Conservation (phyloP, 1,140 invertebrate genomes). For the Drosophila leontia region DNA sequence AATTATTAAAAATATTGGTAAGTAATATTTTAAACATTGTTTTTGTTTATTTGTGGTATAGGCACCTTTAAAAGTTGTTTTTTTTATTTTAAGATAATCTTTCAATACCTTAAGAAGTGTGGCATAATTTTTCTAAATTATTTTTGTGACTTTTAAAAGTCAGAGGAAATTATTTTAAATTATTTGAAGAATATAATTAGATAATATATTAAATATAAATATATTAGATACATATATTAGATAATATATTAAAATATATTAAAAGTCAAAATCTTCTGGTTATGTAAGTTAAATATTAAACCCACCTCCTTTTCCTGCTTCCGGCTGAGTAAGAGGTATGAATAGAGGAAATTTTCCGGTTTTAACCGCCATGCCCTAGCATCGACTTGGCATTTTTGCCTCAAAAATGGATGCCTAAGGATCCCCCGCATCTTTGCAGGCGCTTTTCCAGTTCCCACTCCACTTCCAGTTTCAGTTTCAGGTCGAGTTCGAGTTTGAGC, state of each 20-base stretch:
- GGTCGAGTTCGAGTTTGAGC: slow-evolving; percentile 23
- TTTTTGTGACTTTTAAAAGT: too few species aligned
- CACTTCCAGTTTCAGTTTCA: slow-evolving; percentile 1
- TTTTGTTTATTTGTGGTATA: too few species aligned
- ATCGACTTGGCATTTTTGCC: slow-evolving; percentile 54
- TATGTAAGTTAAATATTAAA: background rate
- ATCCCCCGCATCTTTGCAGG: slow-evolving; percentile 7
- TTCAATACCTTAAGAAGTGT: too few species aligned
- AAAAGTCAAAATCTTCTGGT: background rate
- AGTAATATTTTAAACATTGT: too few species aligned
- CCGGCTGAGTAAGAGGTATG: background rate
- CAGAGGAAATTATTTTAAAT: too few species aligned
- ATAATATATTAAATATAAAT: too few species aligned
- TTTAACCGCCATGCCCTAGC: slow-evolving; percentile 26
- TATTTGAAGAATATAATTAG: too few species aligned
- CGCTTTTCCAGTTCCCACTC: background rate
- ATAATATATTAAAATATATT: background rate
- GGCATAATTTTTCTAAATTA: too few species aligned
- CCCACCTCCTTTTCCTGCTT: background rate
- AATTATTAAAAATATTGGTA: too few species aligned
- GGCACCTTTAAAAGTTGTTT: too few species aligned
- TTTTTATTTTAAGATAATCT: too few species aligned
- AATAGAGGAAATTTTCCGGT: slow-evolving; percentile 16
- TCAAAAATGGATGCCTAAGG: slow-evolving; percentile 18
- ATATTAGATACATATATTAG: too few species aligned